These are phyloP conservation scores for Hippopotamus amphibius DNA, from an alignment of 2,113 vertebrate species.

Conservation along the genomic window DNA sequence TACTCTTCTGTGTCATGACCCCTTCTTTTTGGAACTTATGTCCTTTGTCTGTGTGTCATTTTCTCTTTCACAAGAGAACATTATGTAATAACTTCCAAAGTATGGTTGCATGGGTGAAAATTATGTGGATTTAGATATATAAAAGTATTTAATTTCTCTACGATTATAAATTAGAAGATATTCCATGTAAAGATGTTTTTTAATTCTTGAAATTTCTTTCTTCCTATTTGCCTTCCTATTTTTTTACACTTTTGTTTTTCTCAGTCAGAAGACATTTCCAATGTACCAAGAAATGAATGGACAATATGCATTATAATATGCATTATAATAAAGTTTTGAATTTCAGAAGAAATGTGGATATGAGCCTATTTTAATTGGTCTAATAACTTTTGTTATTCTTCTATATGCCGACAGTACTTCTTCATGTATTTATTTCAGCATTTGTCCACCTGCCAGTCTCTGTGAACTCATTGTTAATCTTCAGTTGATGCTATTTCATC, in stretches of 20 bases:
- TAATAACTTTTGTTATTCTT: not conserved
- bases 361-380: slow-evolving; percentile 1
- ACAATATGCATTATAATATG: not conserved
- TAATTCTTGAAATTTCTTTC: not conserved
- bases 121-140: not conserved
- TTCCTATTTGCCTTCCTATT: not conserved
- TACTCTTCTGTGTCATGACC: not conserved
- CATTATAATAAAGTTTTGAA: not conserved
- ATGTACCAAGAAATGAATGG: not conserved
- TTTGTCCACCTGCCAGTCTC: not conserved
- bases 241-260: slow-evolving; percentile 17
- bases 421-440: not conserved
- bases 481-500: not conserved
- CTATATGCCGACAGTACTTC: not conserved
- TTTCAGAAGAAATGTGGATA: not conserved
- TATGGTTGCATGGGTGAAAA: not conserved
- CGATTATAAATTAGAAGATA: not conserved
- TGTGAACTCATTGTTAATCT: not conserved
- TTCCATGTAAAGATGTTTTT: not conserved
- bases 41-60: not conserved
- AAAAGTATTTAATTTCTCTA: not conserved
- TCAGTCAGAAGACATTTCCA: not conserved
- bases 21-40: not conserved
- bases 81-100: not conserved
- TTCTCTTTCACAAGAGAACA: not conserved